Evolutionary conservation across 2,888 invertebrate species (phyloP), one percentile per base, ranked within the genome.

Genomic region (Rhagonycha fulva): DNA sequence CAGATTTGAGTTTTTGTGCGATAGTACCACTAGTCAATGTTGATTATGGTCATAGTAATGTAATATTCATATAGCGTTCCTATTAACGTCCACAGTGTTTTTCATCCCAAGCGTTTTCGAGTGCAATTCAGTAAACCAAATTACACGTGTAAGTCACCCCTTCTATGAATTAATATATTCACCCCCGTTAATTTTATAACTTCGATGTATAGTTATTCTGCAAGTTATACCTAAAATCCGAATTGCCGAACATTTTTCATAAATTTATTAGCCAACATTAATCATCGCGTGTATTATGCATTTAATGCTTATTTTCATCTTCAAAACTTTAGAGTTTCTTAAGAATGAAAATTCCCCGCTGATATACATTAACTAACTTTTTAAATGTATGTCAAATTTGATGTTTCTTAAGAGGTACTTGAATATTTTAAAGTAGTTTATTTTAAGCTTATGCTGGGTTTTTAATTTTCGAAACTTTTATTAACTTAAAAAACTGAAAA

Each of bases 141-240:
- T 74, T 74, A 74, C 74, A 74, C 74, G 70, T 74, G 74, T 74
- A 74, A 71, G 70, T 74, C 70, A 74, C 70, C 70, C 70, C 60
- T 70, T 70, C 62, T 71, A 78, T 77, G 76, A 80, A 79, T 72
- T 78, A 79, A 80, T n/a, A 24, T 66, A 66, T 66, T 66, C 23
- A 23, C 26, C 63, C 14, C 24, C 63, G 24, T 12, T 66, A 66
- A 66, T 66, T 26, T 66, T 66, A 66, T 66, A 24, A 24, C 19
- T 66, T 24, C 68, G 61, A 68, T 72, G 68, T 68, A 66, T 66
- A 71, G 66, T 47, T 71, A 71, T 71, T 66, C 60, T 71, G 71
- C 66, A 66, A 71, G 66, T 71, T 71, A 71, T 60, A 19, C 19
- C 1, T 19, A 63, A 66, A 71, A 71, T 71, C 66, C 66, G 47